phyloP scores from a whole-genome alignment of 2,888 invertebrate species.

The Brachylomia viminalis region DNA sequence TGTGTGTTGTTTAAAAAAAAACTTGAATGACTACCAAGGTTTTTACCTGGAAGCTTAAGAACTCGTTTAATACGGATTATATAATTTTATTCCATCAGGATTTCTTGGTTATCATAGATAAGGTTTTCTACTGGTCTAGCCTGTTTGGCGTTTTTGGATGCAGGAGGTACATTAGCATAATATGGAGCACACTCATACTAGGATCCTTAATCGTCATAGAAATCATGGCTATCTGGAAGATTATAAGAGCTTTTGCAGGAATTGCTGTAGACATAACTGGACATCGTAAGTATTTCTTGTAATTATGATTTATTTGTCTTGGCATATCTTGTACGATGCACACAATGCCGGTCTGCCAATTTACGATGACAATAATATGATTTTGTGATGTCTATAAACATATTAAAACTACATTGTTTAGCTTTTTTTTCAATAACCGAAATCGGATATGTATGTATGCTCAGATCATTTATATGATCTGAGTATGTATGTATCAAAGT shows the following conservation, averaged over 20 bases:
- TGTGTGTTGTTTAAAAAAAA: no score
- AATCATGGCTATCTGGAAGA: conserved; percentile 76
- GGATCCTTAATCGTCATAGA: conserved; percentile 69
- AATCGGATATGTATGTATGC: no score
- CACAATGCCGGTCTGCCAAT: no score
- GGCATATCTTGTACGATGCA: no score
- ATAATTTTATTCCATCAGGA: conserved; percentile 65
- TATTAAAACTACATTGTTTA: no score
- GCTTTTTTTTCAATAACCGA: no score
- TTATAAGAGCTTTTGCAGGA: conserved; percentile 79
- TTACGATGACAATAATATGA: no score
- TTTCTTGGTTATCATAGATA: conserved; percentile 74
- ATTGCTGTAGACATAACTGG: conserved; percentile 75
- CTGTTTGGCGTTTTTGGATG: conserved; percentile 76
- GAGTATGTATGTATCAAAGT: no score
- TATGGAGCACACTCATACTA: conserved; percentile 73
- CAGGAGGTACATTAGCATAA: conserved; percentile 66
- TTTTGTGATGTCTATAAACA: no score
- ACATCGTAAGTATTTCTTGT: conserved; percentile 72
- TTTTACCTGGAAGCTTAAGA: not conserved
- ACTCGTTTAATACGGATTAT: not conserved
- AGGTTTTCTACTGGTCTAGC: conserved; percentile 73
- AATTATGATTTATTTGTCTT: not conserved
- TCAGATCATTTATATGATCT: no score
- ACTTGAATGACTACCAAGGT: no score